Evolutionary conservation across 2,797 vertebrate species (phyloP).

Genomic region (Cossypha caffra): DNA sequence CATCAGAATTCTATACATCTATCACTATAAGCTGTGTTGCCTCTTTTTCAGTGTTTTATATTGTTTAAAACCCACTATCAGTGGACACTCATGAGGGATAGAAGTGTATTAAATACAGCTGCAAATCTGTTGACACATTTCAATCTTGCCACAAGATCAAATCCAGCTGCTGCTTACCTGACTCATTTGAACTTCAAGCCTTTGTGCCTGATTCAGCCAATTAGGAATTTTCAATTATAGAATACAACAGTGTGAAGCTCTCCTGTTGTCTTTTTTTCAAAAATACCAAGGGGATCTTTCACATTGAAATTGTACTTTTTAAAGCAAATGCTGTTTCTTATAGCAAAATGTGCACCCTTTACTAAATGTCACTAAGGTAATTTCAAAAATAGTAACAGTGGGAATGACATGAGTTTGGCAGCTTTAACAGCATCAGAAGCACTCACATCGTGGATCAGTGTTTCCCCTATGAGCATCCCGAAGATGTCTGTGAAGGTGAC

Average conservation of each 20-base stretch:
- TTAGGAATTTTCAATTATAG: too few relatives aligned
- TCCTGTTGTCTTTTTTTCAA: not conserved
- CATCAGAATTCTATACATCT: not conserved
- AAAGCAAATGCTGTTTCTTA: not conserved
- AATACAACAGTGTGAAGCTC: not conserved
- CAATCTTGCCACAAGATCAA: not conserved
- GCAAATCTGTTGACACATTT: not conserved
- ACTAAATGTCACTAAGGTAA: not conserved
- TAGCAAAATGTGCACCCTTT: not conserved
- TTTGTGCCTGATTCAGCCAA: not conserved
- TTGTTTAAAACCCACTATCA: not conserved
- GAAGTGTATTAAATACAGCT: not conserved
- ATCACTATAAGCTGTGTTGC: not conserved
- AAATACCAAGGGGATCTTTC: not conserved
- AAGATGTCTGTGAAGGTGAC: slow-evolving; percentile 99
- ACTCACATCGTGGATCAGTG: slow-evolving; percentile 90
- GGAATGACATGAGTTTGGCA: not conserved
- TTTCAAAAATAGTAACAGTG: fast-evolving
- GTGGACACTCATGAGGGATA: fast-evolving
- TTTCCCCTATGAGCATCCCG: slow-evolving; percentile 98
- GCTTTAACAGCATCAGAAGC: not conserved
- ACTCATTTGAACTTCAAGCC: not conserved
- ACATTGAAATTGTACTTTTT: not conserved
- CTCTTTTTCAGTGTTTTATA: not conserved
- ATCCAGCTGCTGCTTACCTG: not conserved